phyloP scores from a whole-genome alignment of 2,797 vertebrate species.

The Acrossocheilus fasciatus region DNA sequence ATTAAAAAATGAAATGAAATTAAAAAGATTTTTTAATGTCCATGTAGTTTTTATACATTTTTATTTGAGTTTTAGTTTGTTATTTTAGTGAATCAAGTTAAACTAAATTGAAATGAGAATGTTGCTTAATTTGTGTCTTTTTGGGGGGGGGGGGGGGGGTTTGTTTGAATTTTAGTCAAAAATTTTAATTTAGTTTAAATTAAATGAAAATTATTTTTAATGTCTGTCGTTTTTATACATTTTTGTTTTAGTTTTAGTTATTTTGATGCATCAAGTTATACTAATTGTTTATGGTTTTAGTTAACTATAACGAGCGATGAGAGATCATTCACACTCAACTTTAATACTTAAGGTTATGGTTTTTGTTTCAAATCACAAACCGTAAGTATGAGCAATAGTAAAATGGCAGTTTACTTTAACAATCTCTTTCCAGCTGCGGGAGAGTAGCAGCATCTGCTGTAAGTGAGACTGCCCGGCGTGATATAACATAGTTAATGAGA shows the following conservation, averaged over 20 bases:
- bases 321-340: not conserved
- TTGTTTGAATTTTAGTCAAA: too few species aligned
- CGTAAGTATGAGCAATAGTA: not conserved
- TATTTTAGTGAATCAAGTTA: not conserved
- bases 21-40: too few species aligned
- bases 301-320: not conserved
- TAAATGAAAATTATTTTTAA: too few species aligned
- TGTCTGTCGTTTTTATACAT: not conserved
- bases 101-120: not conserved
- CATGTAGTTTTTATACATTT: too few species aligned
- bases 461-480: constrained; percentile 26
- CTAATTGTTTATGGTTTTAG: not conserved
- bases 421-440: not conserved
- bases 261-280: too few species aligned
- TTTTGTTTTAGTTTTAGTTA: too few species aligned
- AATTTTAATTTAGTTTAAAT: too few species aligned
- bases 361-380: not conserved
- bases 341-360: not conserved
- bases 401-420: not conserved
- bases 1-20: too few species aligned
- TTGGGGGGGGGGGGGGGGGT: too few species aligned
- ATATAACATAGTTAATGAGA: constrained; percentile 19
- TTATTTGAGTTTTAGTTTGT: not conserved
- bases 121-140: too few species aligned
- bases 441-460: constrained; percentile 43